A percentile compares a stretch with the other conserved stretches of the same genome.
Conservation (phyloP, 2,888 invertebrate species). For the Trissolcus japonicus region DNA sequence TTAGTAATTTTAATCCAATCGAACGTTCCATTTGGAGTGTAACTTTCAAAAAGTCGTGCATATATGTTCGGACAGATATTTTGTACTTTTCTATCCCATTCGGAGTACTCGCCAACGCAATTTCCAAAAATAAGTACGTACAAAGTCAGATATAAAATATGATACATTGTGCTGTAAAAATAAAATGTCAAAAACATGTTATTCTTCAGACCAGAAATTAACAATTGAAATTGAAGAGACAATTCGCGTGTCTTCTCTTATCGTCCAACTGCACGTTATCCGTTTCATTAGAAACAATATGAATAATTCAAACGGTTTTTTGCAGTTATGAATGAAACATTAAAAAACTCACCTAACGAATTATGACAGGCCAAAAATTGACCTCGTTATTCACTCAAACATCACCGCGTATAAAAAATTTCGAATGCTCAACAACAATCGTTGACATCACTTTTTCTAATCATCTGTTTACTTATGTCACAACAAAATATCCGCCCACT, state of each 20-base stretch:
- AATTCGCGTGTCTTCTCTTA: too few species aligned
- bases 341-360: background rate
- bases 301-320: background rate
- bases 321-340: background rate
- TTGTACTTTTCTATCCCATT: conserved; percentile 69
- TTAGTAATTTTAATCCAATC: conserved; percentile 77
- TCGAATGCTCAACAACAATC: background rate
- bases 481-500: background rate
- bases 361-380: background rate
- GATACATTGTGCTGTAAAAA: conserved; percentile 62
- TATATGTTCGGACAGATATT: conserved; percentile 79
- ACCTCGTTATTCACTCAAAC: background rate
- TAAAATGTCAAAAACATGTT: background rate
- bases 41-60: conserved; percentile 79
- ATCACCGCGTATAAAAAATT: background rate
- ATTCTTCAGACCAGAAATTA: background rate
- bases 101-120: conserved; percentile 63
- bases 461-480: conserved; percentile 4
- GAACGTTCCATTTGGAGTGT: conserved; percentile 78
- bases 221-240: background rate
- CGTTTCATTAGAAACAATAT: background rate
- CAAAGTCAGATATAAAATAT: conserved; percentile 60
- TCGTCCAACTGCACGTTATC: background rate
- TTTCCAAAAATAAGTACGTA: conserved; percentile 63
- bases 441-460: conserved; percentile 1